These are phyloP conservation scores for Spodoptera picta DNA, from an alignment of 2,888 invertebrate genomes.

Conservation along the genomic window DNA sequence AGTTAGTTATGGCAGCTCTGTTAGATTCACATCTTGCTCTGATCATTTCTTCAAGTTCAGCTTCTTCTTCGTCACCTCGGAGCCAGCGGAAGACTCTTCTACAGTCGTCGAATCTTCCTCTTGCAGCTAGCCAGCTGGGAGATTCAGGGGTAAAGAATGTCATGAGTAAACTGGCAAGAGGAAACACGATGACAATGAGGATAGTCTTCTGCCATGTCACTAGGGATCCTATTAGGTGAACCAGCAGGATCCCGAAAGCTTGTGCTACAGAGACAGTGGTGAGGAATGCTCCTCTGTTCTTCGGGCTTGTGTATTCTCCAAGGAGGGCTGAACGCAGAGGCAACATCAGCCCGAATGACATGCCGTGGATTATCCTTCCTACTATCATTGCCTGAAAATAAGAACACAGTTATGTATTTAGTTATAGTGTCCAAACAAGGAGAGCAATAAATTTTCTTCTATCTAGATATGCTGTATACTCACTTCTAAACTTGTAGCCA, in stretches of 20 bases:
- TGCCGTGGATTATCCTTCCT: conserved; percentile 74
- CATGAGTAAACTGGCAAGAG: conserved; percentile 80
- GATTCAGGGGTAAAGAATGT: conserved; percentile 87
- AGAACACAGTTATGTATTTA: not conserved
- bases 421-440: not conserved
- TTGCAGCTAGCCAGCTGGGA: conserved; percentile 90
- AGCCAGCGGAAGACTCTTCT: conserved; percentile 87
- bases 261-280: conserved; percentile 88
- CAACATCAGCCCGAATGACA: conserved; percentile 85
- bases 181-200: conserved; percentile 78
- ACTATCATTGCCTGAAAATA: conserved; percentile 68
- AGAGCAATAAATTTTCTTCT: not conserved
- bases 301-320: conserved; percentile 89
- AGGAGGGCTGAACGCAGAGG: conserved; percentile 84
- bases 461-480: not conserved
- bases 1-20: conserved; percentile 34
- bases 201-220: conserved; percentile 88
- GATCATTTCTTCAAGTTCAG: conserved; percentile 77
- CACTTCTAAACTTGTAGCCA: conserved; percentile 71
- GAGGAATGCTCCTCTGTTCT: conserved; percentile 89
- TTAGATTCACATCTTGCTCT: conserved; percentile 62
- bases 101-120: conserved; percentile 86
- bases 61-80: conserved; percentile 83
- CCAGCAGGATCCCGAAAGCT: conserved; percentile 89
- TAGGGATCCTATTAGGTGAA: conserved; percentile 89